Evolutionary conservation across 1,140 invertebrate species (phyloP), one percentile per base, ranked within the genome.

Genomic region (Bombyx mandarina): DNA sequence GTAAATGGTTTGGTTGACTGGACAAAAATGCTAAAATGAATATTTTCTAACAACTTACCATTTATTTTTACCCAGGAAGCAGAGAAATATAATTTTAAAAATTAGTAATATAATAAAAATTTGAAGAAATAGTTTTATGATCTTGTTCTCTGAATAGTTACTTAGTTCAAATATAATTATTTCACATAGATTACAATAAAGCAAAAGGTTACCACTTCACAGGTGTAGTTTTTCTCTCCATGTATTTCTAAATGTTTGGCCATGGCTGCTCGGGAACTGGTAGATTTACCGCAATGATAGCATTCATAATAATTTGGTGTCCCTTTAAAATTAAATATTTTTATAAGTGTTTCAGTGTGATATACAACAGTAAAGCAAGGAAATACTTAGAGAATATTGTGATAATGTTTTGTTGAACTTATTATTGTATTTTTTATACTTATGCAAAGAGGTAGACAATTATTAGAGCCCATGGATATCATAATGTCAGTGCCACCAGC

Each of bases 181-280:
- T 35, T 35, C 26, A 35, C 2, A 35, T 35, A 35, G 2, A 43
- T 8, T 22, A 3, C 9, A 45, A 54, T 52, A 50, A 50, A 12
- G 6, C 43, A 9, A 35, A 18, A 22, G 8, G 54, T 77, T 74
- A 86, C 83, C 77, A 78, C 73, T 65, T 72, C 75, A 71, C 83
- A 86, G 46, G 67, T 52, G 65, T 62, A 82, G 63, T 84, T 83
- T 61, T 82, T 86, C 8, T 79, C 72, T 2, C 83, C 83, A 59
- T 86, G 83, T 62, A 83, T 86, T 61, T 86, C 82, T 45, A 85
- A 63, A 66, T 86, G 83, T 56, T 86, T 86, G 26, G 73, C 61
- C 45, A 86, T 83, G 3, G 83, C 78, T 43, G 77, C 74, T 52
- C 80, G 71, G 6, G 82, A 79, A 6, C 69, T 71, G 9, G 78